Evolutionary conservation across 2,797 vertebrate genomes (phyloP).

Genomic region (Avahi laniger): DNA sequence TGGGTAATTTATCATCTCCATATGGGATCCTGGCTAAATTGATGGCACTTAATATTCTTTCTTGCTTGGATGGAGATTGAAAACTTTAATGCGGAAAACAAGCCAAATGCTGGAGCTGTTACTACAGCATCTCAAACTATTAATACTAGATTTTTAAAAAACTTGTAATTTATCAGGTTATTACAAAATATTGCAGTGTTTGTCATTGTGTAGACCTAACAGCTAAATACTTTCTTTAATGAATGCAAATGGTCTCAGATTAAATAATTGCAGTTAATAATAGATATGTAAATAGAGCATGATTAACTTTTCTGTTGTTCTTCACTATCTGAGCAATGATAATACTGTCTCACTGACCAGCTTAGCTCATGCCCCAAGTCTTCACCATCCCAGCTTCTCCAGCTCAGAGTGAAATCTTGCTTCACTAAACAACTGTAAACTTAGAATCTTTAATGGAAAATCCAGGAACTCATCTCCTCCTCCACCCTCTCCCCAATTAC

Average conservation of each 20-base stretch:
- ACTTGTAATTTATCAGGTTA: neutral
- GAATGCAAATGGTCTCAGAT: neutral
- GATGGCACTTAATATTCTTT: constrained; percentile 64
- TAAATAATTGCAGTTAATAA: constrained; percentile 15
- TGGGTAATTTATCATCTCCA: constrained; percentile 40
- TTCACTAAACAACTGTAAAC: neutral
- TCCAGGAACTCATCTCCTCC: neutral
- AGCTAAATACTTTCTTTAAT: constrained; percentile 51
- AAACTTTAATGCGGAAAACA: constrained; percentile 48
- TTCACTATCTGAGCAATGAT: neutral
- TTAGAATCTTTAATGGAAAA: neutral
- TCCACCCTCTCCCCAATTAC: neutral
- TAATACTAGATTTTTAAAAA: too few species aligned
- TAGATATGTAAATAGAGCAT: neutral
- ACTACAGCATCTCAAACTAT: constrained; percentile 7
- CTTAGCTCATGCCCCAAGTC: neutral
- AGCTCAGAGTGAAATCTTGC: neutral
- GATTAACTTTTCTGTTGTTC: neutral
- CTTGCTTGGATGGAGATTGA: constrained; percentile 47
- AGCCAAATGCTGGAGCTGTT: constrained; percentile 28
- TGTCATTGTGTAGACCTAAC: neutral
- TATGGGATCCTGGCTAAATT: constrained; percentile 45
- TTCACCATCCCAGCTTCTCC: neutral
- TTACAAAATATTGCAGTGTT: constrained; percentile 51
- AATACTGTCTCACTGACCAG: neutral